Evolutionary conservation across 2,113 vertebrate genomes (phyloP).

Genomic region (Centropristis striata): DNA sequence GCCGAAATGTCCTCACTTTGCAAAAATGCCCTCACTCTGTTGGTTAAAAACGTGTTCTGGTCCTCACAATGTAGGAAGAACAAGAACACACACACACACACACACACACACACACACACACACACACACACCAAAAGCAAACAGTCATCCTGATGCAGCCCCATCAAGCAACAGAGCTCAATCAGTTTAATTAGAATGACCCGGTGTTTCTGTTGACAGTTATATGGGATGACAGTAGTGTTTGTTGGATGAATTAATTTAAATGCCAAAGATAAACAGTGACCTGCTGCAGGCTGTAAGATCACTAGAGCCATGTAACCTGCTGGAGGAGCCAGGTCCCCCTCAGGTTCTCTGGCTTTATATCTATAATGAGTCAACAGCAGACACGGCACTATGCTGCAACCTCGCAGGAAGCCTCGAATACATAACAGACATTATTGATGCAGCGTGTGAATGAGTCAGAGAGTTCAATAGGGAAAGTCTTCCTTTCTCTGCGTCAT

Average conservation of each 20-base stretch:
- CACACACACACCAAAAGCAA: neutral
- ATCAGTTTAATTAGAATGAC: neutral
- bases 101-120: neutral
- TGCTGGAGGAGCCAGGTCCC: neutral
- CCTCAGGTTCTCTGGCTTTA: neutral
- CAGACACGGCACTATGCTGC: conserved; percentile 18
- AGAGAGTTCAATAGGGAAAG: conserved; percentile 16
- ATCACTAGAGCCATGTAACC: neutral
- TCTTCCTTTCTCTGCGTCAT: neutral
- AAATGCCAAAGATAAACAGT: neutral
- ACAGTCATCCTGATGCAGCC: neutral
- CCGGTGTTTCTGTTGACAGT: neutral
- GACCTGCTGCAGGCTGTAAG: neutral
- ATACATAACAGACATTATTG: conserved; percentile 46
- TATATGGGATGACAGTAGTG: neutral
- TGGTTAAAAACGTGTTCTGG: no score
- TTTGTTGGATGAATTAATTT: neutral
- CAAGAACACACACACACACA: no score
- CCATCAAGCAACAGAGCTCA: neutral
- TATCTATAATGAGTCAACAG: neutral
- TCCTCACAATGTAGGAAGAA: no score
- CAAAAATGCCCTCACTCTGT: no score
- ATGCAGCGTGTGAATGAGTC: conserved; percentile 51
- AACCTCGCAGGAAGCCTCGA: conserved; percentile 33
- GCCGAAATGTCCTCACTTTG: no score